phyloP scores from a whole-genome alignment of 2,113 vertebrate genomes.

The Cyanoliseus patagonus region DNA sequence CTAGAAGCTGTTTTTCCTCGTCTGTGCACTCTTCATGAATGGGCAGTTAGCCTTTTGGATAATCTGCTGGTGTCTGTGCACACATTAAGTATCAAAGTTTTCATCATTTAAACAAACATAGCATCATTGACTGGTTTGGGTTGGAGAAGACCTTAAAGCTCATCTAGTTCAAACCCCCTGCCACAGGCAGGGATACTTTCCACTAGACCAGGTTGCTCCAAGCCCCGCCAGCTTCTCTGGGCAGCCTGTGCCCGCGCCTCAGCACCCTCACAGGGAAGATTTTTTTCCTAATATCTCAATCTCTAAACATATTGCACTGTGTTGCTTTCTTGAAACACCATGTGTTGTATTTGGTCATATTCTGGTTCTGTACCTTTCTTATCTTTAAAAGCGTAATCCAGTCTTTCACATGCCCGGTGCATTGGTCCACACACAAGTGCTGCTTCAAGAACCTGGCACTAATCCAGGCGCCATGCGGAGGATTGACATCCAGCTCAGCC shows the following conservation, averaged over 20 bases:
- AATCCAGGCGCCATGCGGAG: not conserved
- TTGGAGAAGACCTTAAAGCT: not conserved
- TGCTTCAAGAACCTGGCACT: fast-evolving
- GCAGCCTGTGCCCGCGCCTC: not conserved
- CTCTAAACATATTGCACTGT: fast-evolving
- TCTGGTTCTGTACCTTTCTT: not conserved
- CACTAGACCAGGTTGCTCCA: not conserved
- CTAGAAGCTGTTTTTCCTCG: not conserved
- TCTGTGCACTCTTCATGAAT: not conserved
- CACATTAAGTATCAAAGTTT: not conserved
- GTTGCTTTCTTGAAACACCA: not conserved
- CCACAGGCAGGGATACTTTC: not conserved
- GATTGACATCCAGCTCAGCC: not conserved
- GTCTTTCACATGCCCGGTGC: not conserved
- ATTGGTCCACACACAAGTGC: fast-evolving
- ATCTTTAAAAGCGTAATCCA: not conserved
- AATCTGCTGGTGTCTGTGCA: not conserved
- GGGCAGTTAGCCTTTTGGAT: not conserved
- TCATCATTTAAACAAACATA: fast-evolving
- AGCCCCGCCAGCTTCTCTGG: not conserved
- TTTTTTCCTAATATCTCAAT: not conserved
- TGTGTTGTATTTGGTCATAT: not conserved
- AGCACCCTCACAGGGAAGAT: not conserved
- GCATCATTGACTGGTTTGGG: not conserved
- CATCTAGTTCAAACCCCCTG: not conserved